Evolutionary conservation across 2,888 invertebrate species (phyloP).

Genomic region (Yponomeuta cagnagella): DNA sequence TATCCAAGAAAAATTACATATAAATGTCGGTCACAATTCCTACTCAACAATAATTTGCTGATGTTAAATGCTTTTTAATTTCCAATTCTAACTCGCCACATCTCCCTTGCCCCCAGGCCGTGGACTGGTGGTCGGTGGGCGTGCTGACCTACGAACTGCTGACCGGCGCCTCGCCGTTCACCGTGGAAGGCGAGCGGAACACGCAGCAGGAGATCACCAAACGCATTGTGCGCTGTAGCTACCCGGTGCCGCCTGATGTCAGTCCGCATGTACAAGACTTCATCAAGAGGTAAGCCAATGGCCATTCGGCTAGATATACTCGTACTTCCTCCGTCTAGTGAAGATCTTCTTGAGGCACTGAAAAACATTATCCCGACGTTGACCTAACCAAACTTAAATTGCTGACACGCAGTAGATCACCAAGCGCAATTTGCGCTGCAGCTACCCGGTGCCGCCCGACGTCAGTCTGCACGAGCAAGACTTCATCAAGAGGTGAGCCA

Average conservation of each 20-base stretch:
- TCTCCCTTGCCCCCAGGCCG: slow-evolving; percentile 79
- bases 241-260: slow-evolving; percentile 91
- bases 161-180: slow-evolving; percentile 98
- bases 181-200: slow-evolving; percentile 95
- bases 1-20: too few species aligned
- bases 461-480: slow-evolving; percentile 82
- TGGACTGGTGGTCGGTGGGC: slow-evolving; percentile 99
- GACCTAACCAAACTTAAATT: slow-evolving; percentile 68
- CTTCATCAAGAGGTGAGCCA: slow-evolving; percentile 73
- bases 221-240: slow-evolving; percentile 90
- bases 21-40: too few species aligned
- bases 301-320: too few species aligned
- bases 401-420: slow-evolving; percentile 91
- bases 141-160: slow-evolving; percentile 96
- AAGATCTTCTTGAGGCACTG: too few species aligned
- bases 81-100: slow-evolving; percentile 7
- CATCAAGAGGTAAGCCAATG: slow-evolving; percentile 56
- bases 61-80: neutral
- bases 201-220: slow-evolving; percentile 95
- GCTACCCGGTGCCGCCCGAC: slow-evolving; percentile 91
- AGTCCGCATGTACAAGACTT: slow-evolving; percentile 82
- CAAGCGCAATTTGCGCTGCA: slow-evolving; percentile 88
- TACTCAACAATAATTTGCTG: too few species aligned
- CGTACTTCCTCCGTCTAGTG: too few species aligned
- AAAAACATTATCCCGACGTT: too few species aligned